Evolutionary conservation across 1,140 invertebrate genomes (phyloP), one percentile per base, ranked within the genome.

Genomic region (Mya arenaria): DNA sequence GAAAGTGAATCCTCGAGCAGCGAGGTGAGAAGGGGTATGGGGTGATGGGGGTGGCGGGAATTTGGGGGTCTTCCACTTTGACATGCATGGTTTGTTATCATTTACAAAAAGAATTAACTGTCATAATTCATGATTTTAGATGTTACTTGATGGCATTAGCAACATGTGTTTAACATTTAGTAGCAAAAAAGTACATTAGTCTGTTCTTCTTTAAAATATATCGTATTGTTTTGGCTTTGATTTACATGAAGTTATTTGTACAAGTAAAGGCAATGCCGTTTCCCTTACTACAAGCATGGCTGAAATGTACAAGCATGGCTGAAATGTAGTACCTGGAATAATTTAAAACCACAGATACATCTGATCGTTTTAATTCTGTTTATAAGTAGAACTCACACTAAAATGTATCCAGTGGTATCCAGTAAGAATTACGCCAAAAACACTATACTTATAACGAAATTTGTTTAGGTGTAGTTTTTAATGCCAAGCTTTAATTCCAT

Each of bases 1-100:
- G 95, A 95, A 58, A 96, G 95, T 87, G 96, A 96, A 73, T 96
- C 96, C 90, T 95, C 96, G 86, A 96, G 95, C 89, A 97, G 96
- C 92, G 96, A 97, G 92, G 96, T 96, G 92, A 93, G 90, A 69
- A 73, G 30, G 6, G 5, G 25, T 8, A 30, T 6, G 91, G 41
- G 34, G 39, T 44, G 37, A 48, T 23, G 15, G 71, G 69, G 28
- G 36, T 44, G 25, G 62, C 15, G 74, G 23, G 8, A 71, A 48
- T 58, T 15, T 25, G 41, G 52, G 4, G 36, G 39, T 56, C 44
- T 73, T 81, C 41, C 60, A 74, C 72, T 87, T 86, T 86, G 84
- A 84, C 77, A 41, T 32, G 36, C 32, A 23, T 0, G 25, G 4
- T 28, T 82, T 65, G 4, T 23, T 23, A 1, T 48, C 13, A 17